Evolutionary conservation across 2,797 vertebrate species (phyloP).

Genomic region (Poecilia velifera): DNA sequence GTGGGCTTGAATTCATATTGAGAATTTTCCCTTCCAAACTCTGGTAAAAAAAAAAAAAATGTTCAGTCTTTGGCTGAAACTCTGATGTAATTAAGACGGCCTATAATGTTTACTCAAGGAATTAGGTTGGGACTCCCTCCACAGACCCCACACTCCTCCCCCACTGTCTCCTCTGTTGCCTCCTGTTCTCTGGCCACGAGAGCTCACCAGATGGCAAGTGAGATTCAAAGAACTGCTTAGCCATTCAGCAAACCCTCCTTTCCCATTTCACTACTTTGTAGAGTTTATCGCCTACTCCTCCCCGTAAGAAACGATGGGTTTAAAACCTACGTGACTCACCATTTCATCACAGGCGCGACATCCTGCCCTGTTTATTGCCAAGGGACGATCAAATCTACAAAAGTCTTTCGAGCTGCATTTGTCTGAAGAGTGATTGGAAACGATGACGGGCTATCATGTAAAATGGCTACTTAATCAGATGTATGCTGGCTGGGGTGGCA

Average conservation of each 20-base stretch:
- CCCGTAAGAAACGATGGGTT: neutral
- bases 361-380: slow-evolving; percentile 25
- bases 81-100: slow-evolving; percentile 67
- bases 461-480: slow-evolving; percentile 71
- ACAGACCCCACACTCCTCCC: slow-evolving; percentile 30
- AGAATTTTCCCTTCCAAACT: slow-evolving; percentile 1
- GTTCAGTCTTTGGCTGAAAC: slow-evolving; percentile 40
- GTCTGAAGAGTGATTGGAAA: slow-evolving; percentile 63
- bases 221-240: slow-evolving; percentile 38
- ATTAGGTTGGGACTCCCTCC: slow-evolving; percentile 51
- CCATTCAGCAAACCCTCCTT: slow-evolving; percentile 26
- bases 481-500: slow-evolving; percentile 62
- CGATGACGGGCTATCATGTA: slow-evolving; percentile 61
- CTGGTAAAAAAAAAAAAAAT: slow-evolving; percentile 17
- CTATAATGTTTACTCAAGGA: slow-evolving; percentile 62
- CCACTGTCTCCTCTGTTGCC: slow-evolving; percentile 19
- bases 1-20: slow-evolving; percentile 6
- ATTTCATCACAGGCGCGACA: slow-evolving; percentile 20
- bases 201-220: slow-evolving; percentile 59
- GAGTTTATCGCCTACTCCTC: slow-evolving; percentile 18
- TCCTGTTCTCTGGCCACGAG: slow-evolving; percentile 36
- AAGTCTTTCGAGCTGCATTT: slow-evolving; percentile 43
- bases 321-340: slow-evolving; percentile 14
- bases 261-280: slow-evolving; percentile 15
- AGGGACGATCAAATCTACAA: neutral